phyloP scores from a whole-genome alignment of 2,888 invertebrate species.

The Cerastis leucographa region DNA sequence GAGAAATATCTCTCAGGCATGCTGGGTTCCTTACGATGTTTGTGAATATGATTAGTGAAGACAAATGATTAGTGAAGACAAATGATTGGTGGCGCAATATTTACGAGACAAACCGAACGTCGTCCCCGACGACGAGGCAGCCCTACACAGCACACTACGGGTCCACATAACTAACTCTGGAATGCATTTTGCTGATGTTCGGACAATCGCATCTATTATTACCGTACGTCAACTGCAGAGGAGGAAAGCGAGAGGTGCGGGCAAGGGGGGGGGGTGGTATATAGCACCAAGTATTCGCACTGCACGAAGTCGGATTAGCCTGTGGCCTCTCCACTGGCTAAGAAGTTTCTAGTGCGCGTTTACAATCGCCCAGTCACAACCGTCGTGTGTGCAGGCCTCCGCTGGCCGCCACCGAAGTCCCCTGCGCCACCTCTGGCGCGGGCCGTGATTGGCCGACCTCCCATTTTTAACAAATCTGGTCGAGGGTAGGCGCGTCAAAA shows the following conservation, averaged over 20 bases:
- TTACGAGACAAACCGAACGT: not conserved
- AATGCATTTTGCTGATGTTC: constrained; percentile 37
- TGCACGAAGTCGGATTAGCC: not conserved
- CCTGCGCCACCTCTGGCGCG: no score
- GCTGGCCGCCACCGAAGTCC: no score
- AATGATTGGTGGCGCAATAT: not conserved
- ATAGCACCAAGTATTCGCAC: constrained; percentile 16
- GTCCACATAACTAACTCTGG: not conserved
- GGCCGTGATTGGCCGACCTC: no score
- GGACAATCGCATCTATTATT: constrained; percentile 25
- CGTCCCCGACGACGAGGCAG: not conserved
- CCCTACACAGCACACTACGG: not conserved
- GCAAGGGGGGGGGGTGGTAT: not conserved
- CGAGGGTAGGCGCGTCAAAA: no score
- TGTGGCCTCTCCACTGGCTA: no score
- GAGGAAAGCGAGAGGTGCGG: not conserved
- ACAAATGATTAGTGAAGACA: not conserved
- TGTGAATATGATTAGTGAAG: not conserved
- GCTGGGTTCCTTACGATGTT: no score
- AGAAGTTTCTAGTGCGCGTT: no score
- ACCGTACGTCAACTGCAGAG: not conserved
- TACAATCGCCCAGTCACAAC: no score
- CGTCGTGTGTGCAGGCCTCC: no score
- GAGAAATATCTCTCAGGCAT: no score
- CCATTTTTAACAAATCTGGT: no score